Evolutionary conservation across 2,113 vertebrate species (phyloP).

Genomic region (Poecile atricapillus): DNA sequence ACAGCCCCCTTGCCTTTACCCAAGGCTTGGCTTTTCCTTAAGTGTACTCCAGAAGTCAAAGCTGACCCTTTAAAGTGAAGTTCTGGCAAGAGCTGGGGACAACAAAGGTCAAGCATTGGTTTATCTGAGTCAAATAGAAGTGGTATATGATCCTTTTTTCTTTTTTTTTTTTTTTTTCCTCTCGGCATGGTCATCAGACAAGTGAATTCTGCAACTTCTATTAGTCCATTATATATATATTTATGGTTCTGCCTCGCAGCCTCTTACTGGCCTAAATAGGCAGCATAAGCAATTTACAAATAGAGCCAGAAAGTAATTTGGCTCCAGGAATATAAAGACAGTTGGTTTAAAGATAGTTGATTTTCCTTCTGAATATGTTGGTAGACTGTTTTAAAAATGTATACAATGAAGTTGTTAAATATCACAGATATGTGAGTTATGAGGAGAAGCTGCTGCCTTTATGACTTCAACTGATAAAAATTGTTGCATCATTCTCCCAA

Average conservation of each 20-base stretch:
- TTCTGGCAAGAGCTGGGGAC: background rate
- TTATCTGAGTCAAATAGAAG: background rate
- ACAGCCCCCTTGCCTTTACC: background rate
- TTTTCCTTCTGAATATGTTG: background rate
- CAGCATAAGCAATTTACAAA: background rate
- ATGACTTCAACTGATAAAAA: background rate
- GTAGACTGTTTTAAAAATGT: background rate
- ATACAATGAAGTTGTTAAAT: background rate
- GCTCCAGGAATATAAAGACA: background rate
- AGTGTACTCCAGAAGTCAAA: background rate
- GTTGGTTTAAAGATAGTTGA: background rate
- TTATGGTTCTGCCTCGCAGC: background rate
- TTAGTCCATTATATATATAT: background rate
- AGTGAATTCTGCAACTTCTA: background rate
- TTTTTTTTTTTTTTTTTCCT: accelerated
- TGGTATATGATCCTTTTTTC: background rate
- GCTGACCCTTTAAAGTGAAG: background rate
- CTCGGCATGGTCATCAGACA: background rate
- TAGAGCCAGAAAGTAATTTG: background rate
- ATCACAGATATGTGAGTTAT: background rate
- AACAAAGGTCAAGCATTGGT: background rate
- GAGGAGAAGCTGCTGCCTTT: background rate
- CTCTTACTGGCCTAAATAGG: background rate
- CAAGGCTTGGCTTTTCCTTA: background rate
- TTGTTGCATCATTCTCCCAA: background rate